Conservation (phyloP, 2,888 invertebrate species). For the Polietes domitor region DNA sequence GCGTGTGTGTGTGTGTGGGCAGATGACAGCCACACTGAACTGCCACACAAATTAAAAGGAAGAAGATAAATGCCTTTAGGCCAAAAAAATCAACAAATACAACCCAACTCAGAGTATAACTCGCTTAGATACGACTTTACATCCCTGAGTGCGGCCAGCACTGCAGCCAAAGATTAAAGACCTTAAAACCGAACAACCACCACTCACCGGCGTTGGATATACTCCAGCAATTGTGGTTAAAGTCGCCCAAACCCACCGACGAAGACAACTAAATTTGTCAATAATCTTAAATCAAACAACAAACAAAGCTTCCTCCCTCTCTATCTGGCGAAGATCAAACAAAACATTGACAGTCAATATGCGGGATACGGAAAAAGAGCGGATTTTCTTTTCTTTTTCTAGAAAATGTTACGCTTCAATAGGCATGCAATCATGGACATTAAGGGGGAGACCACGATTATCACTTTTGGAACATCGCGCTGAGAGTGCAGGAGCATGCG, state of each 20-base stretch:
- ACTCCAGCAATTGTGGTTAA: background rate
- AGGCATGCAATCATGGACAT: conserved; percentile 53
- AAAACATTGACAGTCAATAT: background rate
- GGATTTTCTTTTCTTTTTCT: background rate
- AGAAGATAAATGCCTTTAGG: conserved; percentile 71
- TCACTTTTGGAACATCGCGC: conserved; percentile 27
- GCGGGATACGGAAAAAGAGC: conserved; percentile 2
- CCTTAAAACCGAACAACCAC: conserved; percentile 56
- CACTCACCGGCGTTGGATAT: conserved; percentile 10
- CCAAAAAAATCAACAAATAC: conserved; percentile 64
- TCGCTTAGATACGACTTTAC: conserved; percentile 17
- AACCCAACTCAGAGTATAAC: background rate
- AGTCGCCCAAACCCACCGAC: background rate
- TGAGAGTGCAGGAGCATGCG: too few species aligned
- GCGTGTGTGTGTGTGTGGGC: conserved; percentile 57
- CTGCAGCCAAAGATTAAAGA: conserved; percentile 63
- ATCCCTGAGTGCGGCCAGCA: conserved; percentile 47
- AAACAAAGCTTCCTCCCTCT: conserved; percentile 25
- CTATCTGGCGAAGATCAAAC: conserved; percentile 16
- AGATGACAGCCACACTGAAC: conserved; percentile 33
- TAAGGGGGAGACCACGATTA: conserved; percentile 52
- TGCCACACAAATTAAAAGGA: conserved; percentile 68
- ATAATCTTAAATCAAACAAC: conserved; percentile 56
- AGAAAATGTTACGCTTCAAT: conserved; percentile 59
- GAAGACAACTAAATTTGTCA: conserved; percentile 59